Conservation (phyloP, 1,140 invertebrate species). For the Euura lappo region DNA sequence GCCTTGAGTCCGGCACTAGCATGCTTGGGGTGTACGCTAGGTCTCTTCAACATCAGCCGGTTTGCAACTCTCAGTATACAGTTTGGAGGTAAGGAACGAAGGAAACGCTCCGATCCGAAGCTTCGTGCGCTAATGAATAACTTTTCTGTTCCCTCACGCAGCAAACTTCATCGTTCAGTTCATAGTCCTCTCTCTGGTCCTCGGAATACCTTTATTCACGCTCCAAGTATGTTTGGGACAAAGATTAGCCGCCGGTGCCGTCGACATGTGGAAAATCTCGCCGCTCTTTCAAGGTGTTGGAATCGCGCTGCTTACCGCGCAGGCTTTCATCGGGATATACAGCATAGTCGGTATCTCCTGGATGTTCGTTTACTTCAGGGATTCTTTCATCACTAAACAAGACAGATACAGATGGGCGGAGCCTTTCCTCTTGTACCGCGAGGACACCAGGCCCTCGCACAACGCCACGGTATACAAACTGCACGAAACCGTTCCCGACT, state of each 20-base stretch:
- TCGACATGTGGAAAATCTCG: constrained; percentile 93
- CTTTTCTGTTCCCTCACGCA: constrained; percentile 57
- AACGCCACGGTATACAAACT: constrained; percentile 66
- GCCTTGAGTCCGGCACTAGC: constrained; percentile 80
- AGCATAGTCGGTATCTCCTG: constrained; percentile 86
- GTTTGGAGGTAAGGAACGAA: constrained; percentile 74
- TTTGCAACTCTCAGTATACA: constrained; percentile 87
- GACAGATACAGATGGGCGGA: constrained; percentile 86
- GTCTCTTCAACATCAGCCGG: constrained; percentile 87
- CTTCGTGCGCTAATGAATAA: not conserved
- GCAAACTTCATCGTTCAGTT: constrained; percentile 91
- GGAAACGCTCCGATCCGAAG: not conserved
- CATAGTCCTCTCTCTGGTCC: constrained; percentile 78
- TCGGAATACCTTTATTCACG: constrained; percentile 86
- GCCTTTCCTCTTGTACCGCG: constrained; percentile 69
- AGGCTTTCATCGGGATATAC: constrained; percentile 84
- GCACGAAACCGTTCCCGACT: constrained; percentile 80
- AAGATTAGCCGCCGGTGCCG: constrained; percentile 80
- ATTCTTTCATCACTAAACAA: constrained; percentile 84
- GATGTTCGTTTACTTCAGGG: constrained; percentile 86
- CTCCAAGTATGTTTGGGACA: constrained; percentile 86
- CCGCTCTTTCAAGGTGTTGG: constrained; percentile 90
- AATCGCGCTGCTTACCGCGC: constrained; percentile 78
- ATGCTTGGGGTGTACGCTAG: constrained; percentile 82
- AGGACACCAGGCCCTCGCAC: constrained; percentile 57